Conservation (phyloP, 2,797 vertebrate genomes). For the Anas flavirostris region DNA sequence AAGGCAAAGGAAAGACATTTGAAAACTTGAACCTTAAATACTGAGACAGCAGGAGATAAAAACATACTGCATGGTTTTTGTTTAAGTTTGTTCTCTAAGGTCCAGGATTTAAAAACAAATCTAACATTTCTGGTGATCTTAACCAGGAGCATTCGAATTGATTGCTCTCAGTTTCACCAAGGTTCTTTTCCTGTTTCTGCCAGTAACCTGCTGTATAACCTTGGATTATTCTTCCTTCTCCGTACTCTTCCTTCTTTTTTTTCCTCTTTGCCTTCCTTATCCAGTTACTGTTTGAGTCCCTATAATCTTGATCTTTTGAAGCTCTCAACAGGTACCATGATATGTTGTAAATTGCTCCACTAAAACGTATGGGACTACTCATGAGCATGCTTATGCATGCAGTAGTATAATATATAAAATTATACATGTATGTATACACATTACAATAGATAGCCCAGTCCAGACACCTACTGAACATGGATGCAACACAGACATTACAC, state of each 20-base stretch:
- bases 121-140: not conserved
- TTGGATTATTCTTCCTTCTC: not conserved
- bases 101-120: not conserved
- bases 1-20: not conserved
- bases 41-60: not conserved
- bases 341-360: not conserved
- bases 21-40: not conserved
- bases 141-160: not conserved
- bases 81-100: not conserved
- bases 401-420: not conserved
- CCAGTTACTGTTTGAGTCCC: not conserved
- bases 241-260: not conserved
- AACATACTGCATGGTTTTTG: not conserved
- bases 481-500: not conserved
- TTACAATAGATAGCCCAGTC: not conserved
- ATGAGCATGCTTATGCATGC: not conserved
- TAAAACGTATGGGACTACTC: not conserved
- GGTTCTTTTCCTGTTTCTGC: not conserved
- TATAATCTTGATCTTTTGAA: not conserved
- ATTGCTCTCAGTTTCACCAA: not conserved
- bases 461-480: not conserved
- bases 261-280: not conserved
- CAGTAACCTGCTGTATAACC: not conserved
- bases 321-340: not conserved
- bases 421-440: not conserved